Evolutionary conservation across 2,797 vertebrate genomes (phyloP).

Genomic region (Forpus xanthops): DNA sequence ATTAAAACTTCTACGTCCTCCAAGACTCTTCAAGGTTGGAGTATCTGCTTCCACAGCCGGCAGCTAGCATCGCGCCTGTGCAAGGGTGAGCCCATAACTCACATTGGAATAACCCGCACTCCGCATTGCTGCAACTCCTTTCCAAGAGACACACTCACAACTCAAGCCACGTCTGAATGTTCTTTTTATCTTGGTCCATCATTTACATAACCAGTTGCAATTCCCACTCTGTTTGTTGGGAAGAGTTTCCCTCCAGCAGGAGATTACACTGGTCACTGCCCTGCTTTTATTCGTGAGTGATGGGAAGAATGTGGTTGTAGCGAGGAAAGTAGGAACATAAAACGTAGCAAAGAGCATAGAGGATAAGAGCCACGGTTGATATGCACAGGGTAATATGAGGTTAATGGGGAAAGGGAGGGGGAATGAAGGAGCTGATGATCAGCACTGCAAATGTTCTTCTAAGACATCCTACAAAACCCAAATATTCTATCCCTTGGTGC

Average conservation of each 20-base stretch:
- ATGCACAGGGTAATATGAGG: not conserved
- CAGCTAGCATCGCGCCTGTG: not conserved
- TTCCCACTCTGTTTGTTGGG: not conserved
- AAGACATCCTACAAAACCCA: not conserved
- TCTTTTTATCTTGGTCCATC: not conserved
- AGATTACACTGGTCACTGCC: not conserved
- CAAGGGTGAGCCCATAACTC: not conserved
- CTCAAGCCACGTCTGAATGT: slow-evolving; percentile 26
- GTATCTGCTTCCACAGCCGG: not conserved
- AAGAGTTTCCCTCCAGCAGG: not conserved
- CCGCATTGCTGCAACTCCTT: not conserved
- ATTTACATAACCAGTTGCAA: slow-evolving; percentile 9
- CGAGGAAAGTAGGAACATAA: not conserved
- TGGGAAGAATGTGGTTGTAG: fast-evolving
- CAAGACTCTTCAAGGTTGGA: slow-evolving; percentile 51
- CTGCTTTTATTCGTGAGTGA: not conserved
- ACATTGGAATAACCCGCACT: not conserved
- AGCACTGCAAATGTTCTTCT: not conserved
- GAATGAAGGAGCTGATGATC: not conserved
- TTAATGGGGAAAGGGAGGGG: not conserved
- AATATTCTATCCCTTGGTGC: not conserved
- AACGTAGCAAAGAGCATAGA: not conserved
- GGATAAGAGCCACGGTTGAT: not conserved
- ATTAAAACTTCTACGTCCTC: slow-evolving; percentile 46
- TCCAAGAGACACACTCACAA: not conserved